Conservation (phyloP, 2,113 vertebrate genomes). For the Anser brachyrhynchus region DNA sequence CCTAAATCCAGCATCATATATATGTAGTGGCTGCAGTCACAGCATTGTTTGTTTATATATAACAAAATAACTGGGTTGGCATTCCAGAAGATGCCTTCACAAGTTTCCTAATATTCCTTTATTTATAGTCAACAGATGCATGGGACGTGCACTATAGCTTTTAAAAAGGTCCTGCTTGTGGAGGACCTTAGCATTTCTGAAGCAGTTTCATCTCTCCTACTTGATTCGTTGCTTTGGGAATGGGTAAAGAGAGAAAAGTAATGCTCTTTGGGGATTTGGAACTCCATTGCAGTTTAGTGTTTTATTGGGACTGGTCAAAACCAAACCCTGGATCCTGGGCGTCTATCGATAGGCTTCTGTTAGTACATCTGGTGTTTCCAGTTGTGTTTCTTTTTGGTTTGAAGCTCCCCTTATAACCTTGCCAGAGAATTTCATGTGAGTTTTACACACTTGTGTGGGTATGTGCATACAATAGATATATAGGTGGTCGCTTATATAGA, state of each 20-base stretch:
- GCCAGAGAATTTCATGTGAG: not conserved
- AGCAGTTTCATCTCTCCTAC: not conserved
- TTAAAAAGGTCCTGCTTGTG: not conserved
- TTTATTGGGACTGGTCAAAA: not conserved
- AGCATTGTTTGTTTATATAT: not conserved
- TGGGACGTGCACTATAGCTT: not conserved
- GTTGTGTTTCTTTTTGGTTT: not conserved
- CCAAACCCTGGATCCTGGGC: not conserved
- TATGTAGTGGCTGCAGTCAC: not conserved
- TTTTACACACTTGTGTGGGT: not conserved
- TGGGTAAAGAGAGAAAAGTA: not conserved
- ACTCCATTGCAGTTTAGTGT: not conserved
- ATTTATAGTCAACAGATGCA: not conserved
- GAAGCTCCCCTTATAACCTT: not conserved
- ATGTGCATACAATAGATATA: rapidly evolving
- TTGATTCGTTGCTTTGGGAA: not conserved
- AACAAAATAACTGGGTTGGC: not conserved
- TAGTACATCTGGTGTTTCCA: not conserved
- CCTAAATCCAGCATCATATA: not conserved
- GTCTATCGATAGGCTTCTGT: not conserved
- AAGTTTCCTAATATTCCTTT: not conserved
- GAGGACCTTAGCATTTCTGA: not conserved
- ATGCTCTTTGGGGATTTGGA: no score
- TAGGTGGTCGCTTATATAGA: not conserved
- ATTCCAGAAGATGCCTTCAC: not conserved